A percentile compares a stretch with the other conserved stretches of the same genome.
Conservation (phyloP, 2,797 vertebrate genomes). For the Gorsachius magnificus region DNA sequence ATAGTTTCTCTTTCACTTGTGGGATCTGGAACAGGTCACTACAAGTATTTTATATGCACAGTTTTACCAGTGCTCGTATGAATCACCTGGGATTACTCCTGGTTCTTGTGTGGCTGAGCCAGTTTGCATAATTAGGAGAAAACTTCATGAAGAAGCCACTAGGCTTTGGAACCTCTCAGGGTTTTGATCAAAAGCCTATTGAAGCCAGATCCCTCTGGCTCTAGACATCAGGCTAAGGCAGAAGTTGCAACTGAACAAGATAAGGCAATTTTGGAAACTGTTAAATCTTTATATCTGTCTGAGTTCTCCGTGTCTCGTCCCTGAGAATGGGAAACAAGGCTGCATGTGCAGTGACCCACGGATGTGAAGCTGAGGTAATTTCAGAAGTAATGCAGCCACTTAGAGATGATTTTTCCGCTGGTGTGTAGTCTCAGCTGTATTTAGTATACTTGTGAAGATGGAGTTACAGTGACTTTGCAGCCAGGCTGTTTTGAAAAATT, state of each 20-base stretch:
- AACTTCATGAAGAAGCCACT: neutral
- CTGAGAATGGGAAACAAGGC: neutral
- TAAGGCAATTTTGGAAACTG: neutral
- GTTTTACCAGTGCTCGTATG: neutral
- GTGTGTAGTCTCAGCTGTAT: neutral
- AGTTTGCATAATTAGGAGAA: conserved; percentile 12
- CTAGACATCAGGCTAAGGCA: neutral
- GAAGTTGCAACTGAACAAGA: neutral
- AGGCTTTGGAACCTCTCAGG: conserved; percentile 8
- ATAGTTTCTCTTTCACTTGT: conserved; percentile 36
- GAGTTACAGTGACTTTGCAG: neutral
- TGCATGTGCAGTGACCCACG: neutral
- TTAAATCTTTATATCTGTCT: neutral
- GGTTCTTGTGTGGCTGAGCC: conserved; percentile 22
- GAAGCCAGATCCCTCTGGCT: conserved; percentile 9
- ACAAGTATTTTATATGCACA: neutral
- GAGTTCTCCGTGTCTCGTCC: neutral
- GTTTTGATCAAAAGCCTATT: conserved; percentile 40
- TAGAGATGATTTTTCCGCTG: neutral
- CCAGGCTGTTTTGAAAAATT: neutral
- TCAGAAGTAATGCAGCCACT: neutral
- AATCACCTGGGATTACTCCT: conserved; percentile 28
- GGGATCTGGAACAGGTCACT: conserved; percentile 34
- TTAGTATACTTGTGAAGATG: conserved; percentile 1
- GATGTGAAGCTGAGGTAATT: neutral